Evolutionary conservation across 2,888 invertebrate species (phyloP).

Genomic region (Homarus gammarus): DNA sequence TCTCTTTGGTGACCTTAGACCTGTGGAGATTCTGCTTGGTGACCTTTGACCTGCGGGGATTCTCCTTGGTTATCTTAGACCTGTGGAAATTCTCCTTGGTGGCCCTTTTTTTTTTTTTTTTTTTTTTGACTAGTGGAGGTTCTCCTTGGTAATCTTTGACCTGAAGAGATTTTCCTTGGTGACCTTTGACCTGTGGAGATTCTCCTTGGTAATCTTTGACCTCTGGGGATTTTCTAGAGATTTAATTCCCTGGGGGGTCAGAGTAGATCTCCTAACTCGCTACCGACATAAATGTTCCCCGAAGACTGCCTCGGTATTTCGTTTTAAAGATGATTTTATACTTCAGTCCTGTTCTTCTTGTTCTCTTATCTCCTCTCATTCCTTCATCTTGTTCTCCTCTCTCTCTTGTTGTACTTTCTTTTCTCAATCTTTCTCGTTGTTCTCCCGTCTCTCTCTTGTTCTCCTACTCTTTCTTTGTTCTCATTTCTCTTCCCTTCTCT

Average conservation of each 20-base stretch:
- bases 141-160: no score
- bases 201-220: neutral
- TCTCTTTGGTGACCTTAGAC: no score
- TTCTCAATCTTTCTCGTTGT: neutral
- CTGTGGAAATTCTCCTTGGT: no score
- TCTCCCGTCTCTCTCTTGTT: neutral
- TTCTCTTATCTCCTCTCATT: neutral
- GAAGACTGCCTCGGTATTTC: no score
- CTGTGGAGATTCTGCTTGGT: no score
- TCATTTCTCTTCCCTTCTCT: neutral
- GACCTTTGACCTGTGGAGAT: neutral
- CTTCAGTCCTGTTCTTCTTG: neutral
- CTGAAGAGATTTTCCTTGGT: neutral
- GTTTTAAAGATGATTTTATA: no score
- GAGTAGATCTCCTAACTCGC: no score
- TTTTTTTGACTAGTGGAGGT: neutral
- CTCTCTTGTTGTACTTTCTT: neutral
- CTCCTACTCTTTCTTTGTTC: neutral
- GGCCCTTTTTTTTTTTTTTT: no score
- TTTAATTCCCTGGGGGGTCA: no score
- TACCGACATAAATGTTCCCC: no score
- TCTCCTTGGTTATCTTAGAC: neutral
- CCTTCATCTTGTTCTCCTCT: neutral
- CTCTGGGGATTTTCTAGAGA: no score
- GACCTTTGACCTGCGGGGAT: neutral